These are phyloP conservation scores for Callyntrura sp. DNA, from an alignment of 2,888 invertebrate genomes.

Conservation along the genomic window DNA sequence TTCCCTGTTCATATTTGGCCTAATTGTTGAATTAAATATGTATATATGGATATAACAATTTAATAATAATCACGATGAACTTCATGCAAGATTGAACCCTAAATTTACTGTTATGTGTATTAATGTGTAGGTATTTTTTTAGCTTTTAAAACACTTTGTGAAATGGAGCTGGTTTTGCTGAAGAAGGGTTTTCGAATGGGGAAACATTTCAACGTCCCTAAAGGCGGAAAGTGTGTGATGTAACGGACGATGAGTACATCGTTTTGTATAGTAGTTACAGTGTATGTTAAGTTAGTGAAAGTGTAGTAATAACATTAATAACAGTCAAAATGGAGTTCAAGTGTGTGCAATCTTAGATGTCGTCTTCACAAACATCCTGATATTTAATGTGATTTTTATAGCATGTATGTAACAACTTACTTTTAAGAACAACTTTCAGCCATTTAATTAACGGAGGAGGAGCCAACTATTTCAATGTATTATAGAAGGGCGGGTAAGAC, in stretches of 20 bases:
- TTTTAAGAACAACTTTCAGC: conserved; percentile 44
- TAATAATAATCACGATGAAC: conserved; percentile 48
- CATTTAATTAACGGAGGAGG: conserved; percentile 6
- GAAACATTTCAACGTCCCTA: conserved; percentile 10
- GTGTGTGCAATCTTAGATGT: conserved; percentile 50
- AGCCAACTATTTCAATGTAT: conserved; percentile 1
- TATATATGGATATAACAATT: conserved; percentile 43
- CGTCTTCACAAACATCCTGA: conserved; percentile 17
- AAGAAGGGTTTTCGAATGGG: conserved; percentile 21
- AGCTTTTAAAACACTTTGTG: conserved; percentile 33
- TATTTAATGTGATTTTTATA: conserved; percentile 45
- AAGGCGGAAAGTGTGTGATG: conserved; percentile 1
- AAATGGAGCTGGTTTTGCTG: background rate
- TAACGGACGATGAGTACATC: conserved; percentile 10
- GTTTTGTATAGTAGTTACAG: background rate
- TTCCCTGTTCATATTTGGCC: conserved; percentile 63
- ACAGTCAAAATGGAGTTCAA: conserved; percentile 60
- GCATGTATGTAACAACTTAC: conserved; percentile 47
- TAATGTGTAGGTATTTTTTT: background rate
- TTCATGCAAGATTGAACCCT: conserved; percentile 47
- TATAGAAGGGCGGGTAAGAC: conserved; percentile 21
- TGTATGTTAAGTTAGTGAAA: conserved; percentile 35
- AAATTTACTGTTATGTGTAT: conserved; percentile 3
- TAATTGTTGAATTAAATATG: conserved; percentile 57
- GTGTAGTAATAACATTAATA: conserved; percentile 13